Evolutionary conservation across 2,797 vertebrate species (phyloP), one percentile per base, ranked within the genome.

Genomic region (Aplochiton taeniatus): DNA sequence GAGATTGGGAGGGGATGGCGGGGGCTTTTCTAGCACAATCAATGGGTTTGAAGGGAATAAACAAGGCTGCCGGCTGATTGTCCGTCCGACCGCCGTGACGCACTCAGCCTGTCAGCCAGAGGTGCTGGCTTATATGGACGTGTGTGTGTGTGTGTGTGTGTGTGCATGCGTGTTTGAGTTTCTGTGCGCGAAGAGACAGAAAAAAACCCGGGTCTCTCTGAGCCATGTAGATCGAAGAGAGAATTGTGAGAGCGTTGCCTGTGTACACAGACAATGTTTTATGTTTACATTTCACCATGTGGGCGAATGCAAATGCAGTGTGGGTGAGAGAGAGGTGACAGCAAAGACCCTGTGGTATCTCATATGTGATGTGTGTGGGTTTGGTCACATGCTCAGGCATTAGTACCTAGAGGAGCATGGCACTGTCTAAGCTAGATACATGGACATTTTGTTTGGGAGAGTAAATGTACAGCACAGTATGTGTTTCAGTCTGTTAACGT

Each of bases 11-110:
- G 70, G 54, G 69, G 74, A 62, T 72, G 77, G 85, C 51, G 79
- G 77, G 78, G 88, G 83, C 83, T 85, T 89, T 86, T 90, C 85
- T 85, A 69, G 79, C 85, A 78, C 82, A 81, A 79, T 87, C 82
- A 88, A 82, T 80, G 81, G 78, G 83, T 85, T 89, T 87, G 70
- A 79, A 76, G 69, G 77, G 78, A 82, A 83, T 85, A 84, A 88
- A 88, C 83, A 86, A 73, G 76, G 78, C 78, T 71, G 71, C 73
- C 17, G 67, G 68, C 77, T 66, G 74, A 75, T 58, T 53, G 70
- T 17, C 6, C 66, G 65, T 65, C 19, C 17, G 43, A 44, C 10
- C 54, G 65, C 63, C 16, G 72, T 83, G 88, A 89, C 74, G 77
- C 84, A 78, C 78, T 76, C 75, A 68, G 79, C 79, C 71, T 82